Base-by-base conservation (phyloP, 2,888 invertebrate genomes). In the Poecilus cupreus region DNA sequence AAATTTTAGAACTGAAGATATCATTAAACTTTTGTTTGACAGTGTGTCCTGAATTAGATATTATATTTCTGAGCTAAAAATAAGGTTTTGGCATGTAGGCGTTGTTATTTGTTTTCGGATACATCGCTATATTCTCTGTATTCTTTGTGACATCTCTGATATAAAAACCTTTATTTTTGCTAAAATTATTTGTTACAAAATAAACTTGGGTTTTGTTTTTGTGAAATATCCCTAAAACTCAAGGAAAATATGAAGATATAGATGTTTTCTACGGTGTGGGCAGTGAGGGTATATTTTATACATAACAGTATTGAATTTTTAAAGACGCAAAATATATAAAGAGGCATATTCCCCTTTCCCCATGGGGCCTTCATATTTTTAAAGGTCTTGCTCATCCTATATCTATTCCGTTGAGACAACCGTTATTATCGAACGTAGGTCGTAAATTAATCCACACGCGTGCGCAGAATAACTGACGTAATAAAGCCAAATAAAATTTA, bases 401-500 rank as follows among this genome's bases (percentile, higher is more conserved):
- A n/a, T 4, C 57, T 13, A 57, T 57, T 22, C 57, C 57, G 13
- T 24, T 57, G 57, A 51, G 57, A 13, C 13, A 57, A 20, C 24
- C 2, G 24, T 24, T 57, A 57, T 24, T 57, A 57, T 24, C 24
- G 57, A 57, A 57, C 57, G 57, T 24, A n/a, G 13, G 24, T 57
- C 57, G 57, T 57, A 57, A 57, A 57, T 57, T 57, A 57, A 57
- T 57, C 57, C n/a, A 24, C 10, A 24, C n/a, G 2, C 24, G 22
- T 57, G 57, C 24, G 13, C 57, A 24, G 13, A 57, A 57, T 57
- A 57, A 57, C 24, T 22, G 13, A 57, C 24, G 24, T 57, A 57
- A 57, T 57, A 57, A 57, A 24, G 57, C n/a, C 6, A 57, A 57
- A 57, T 22, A 57, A 57, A 57, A 57, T 57, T 24, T 57, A 57